Evolutionary conservation across 2,888 invertebrate species (phyloP).

Genomic region (Apodemia zela): DNA sequence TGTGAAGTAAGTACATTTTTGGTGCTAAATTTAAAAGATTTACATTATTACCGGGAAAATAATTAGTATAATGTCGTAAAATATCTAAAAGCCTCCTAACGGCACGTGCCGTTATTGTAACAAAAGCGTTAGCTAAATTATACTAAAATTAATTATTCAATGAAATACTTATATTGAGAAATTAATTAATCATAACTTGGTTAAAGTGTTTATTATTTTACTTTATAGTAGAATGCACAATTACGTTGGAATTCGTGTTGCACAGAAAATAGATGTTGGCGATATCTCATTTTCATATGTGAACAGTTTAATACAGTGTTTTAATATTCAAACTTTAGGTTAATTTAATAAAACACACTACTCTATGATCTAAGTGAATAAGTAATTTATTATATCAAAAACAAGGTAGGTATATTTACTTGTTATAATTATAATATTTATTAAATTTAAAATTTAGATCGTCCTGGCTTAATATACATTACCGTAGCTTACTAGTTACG

Average conservation of each 20-base stretch:
- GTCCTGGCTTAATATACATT: too few relatives aligned
- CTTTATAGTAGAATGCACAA: not conserved
- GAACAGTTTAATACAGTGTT: not conserved
- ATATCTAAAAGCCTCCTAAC: not conserved
- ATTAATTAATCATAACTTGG: not conserved
- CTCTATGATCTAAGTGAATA: constrained; percentile 2
- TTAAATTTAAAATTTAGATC: too few relatives aligned
- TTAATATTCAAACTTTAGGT: not conserved
- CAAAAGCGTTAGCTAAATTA: not conserved
- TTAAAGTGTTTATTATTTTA: not conserved
- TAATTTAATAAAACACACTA: not conserved
- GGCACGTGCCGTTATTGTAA: constrained; percentile 34
- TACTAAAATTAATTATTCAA: not conserved
- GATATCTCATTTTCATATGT: not conserved
- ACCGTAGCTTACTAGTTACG: too few relatives aligned
- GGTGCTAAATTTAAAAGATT: constrained; percentile 19
- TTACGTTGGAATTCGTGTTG: not conserved
- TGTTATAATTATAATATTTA: too few relatives aligned
- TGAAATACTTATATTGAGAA: not conserved
- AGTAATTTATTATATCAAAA: too few relatives aligned
- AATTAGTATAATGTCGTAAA: constrained; percentile 8
- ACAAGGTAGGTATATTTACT: too few relatives aligned
- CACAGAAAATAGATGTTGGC: not conserved
- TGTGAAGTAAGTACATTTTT: constrained; percentile 32
- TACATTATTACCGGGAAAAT: not conserved